Conservation (phyloP, 2,888 invertebrate species). For the Deilephila porcellus region DNA sequence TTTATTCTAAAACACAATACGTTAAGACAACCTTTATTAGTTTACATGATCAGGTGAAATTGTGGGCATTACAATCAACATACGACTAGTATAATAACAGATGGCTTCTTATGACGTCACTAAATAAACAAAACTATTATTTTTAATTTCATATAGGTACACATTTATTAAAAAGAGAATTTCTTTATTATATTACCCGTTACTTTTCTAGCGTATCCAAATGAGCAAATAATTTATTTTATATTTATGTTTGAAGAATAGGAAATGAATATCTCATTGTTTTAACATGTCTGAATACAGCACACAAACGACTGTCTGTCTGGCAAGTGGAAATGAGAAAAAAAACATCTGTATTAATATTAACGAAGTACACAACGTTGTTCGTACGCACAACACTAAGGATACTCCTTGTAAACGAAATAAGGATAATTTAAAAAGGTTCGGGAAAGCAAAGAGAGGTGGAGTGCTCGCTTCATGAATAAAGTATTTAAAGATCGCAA, state of each 20-base stretch:
- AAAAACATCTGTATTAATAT: constrained; percentile 3
- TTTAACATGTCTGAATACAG: not conserved
- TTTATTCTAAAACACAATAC: too few relatives aligned
- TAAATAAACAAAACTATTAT: too few relatives aligned
- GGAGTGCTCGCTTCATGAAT: constrained; percentile 48
- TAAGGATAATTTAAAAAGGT: constrained; percentile 35
- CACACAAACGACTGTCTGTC: not conserved
- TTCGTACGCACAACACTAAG: constrained; percentile 8
- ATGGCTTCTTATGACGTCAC: too few relatives aligned
- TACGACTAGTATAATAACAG: too few relatives aligned
- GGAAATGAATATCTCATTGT: too few relatives aligned
- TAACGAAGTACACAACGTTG: not conserved
- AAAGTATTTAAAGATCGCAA: constrained; percentile 47
- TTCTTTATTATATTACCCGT: too few relatives aligned
- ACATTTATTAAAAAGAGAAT: too few relatives aligned
- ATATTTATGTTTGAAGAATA: too few relatives aligned
- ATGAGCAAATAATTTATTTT: too few relatives aligned
- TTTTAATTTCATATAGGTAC: too few relatives aligned
- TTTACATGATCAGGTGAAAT: not conserved
- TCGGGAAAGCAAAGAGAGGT: constrained; percentile 38
- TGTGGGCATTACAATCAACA: not conserved
- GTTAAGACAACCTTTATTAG: too few relatives aligned
- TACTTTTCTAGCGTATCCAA: too few relatives aligned
- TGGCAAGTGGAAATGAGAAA: not conserved
- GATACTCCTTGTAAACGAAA: constrained; percentile 26